Base-by-base conservation (phyloP, 2,888 invertebrate genomes). In the Rhorus exstirpatorius region DNA sequence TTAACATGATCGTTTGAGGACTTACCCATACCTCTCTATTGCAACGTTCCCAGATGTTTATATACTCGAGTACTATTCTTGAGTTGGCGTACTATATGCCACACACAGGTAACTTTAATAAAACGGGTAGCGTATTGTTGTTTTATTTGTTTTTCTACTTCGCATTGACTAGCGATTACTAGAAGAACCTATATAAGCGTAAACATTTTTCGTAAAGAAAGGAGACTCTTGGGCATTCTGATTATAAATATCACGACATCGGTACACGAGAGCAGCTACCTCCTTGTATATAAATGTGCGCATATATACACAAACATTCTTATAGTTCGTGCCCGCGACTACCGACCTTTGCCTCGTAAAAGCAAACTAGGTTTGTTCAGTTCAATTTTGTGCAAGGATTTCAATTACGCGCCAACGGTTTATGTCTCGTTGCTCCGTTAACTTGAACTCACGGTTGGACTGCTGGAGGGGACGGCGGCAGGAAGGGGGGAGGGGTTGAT, bases 361-460 rank as follows among this genome's bases (percentile, higher is more conserved):
- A 75, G 76, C 79, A 83, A 83, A 83, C 76, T 68, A 83, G 82
- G 82, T 83, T 83, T 83, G 82, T 83, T 83, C 79, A 38, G 82
- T 83, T 83, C 82, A 83, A 83, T 83, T 83, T 83, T 76, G 82
- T 72, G 82, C 82, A 79, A 83, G 79, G 82, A 83, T 83, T 83
- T 83, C 82, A 83, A 83, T 83, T 83, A 83, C 82, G 71, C 79
- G 82, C 70, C 75, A 79, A 82, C 79, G 79, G 79, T 76, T 79
- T 74, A 81, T 71, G 58, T 76, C 75, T 78, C 78, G 71, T 83
- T 71, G 79, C 65, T 38, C 3, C 21, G 46, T 31, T n/a, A 21
- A 26, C 60, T 19, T 17, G 24, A 21, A 44, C 21, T 26, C 44
- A 12, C 61, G 24, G 24, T n/a, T n/a, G n/a, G n/a, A n/a, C n/a